Evolutionary conservation across 2,888 invertebrate species (phyloP), one percentile per base, ranked within the genome.

Genomic region (Philopedon plagiatum): DNA sequence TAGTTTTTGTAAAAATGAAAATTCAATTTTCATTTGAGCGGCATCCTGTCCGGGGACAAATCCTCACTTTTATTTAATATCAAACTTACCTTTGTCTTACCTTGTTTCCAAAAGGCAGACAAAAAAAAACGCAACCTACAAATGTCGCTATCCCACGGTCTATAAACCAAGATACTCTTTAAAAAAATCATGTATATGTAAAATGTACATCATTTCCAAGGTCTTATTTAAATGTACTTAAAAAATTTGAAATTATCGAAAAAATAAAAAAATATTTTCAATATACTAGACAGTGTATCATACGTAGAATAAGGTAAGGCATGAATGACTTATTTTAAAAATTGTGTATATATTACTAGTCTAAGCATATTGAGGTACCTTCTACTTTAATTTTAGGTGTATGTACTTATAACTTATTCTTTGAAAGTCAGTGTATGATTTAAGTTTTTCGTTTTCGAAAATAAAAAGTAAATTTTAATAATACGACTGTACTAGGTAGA

Each of bases 261-360:
- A 57, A 69, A 83, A 81, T 80, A 37, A 58, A 82, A 79, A 83
- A 82, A 84, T 85, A 85, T 85, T 85, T 85, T 85, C 84, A 85
- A 83, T 83, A 85, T 81, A 82, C 82, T 80, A 81, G 81, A 82
- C 80, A 78, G 65, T 78, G 76, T 80, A 78, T 79, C 78, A 78
- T 80, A 80, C 76, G 77, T 78, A 78, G 72, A 26, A 44, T 44
- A 51, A 56, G 37, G 62, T 62, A 76, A 79, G 74, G 81, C 78
- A 81, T 81, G 81, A 81, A 82, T 81, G 80, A 78, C 46, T 57
- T 75, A 75, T 73, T 74, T 76, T 76, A 76, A 76, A 78, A 77
- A 79, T 64, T 75, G 77, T 79, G 79, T 78, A 79, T 78, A 79
- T 77, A 78, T 68, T 73, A 68, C 69, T 74, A 46, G 34, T 44